Percentiles rank a stretch among this genome's conserved stretches.
Conservation (phyloP, 2,797 vertebrate species). For the Danio tinwini region DNA sequence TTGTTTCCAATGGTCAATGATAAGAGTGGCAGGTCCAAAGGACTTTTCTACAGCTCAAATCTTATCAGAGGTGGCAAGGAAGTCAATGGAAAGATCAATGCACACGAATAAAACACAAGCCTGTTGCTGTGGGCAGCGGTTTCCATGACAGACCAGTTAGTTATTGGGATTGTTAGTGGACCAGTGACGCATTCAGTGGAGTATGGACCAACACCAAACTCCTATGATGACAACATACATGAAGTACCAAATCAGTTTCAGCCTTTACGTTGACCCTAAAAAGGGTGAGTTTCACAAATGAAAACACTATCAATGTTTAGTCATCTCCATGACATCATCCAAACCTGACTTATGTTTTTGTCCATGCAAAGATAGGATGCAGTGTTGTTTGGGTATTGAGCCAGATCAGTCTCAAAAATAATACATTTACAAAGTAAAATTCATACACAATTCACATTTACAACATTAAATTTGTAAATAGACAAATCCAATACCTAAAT, state of each 20-base stretch:
- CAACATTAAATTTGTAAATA: too few species aligned
- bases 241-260: neutral
- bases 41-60: conserved; percentile 6
- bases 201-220: too few species aligned
- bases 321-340: neutral
- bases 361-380: too few species aligned
- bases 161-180: neutral
- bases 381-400: too few species aligned
- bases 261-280: neutral
- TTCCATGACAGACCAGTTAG: conserved; percentile 1
- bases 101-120: neutral
- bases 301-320: neutral
- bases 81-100: conserved; percentile 4
- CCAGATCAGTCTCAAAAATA: too few species aligned
- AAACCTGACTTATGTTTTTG: neutral
- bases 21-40: conserved; percentile 36
- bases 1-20: neutral
- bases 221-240: neutral
- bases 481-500: too few species aligned
- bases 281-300: neutral
- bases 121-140: neutral
- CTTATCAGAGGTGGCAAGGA: conserved; percentile 12
- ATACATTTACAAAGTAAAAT: too few species aligned
- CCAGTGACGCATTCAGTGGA: neutral
- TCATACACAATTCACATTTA: too few species aligned